phyloP scores from a whole-genome alignment of 53 echinoderm and acorn worm species.

The Glandiceps talaboti region DNA sequence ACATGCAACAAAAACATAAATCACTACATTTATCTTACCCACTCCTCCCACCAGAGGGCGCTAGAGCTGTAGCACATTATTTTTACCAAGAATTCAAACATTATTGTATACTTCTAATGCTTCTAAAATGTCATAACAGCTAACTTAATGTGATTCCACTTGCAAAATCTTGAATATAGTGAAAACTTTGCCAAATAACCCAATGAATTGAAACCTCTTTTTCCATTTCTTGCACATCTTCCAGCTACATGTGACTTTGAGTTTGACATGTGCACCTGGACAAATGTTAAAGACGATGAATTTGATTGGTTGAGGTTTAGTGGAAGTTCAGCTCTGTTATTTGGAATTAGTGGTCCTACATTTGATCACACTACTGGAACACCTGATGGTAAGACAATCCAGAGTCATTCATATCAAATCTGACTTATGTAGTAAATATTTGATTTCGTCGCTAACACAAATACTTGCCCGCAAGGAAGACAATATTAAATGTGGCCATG shows the following conservation, averaged over 20 bases:
- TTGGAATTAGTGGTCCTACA: conserved; percentile 39
- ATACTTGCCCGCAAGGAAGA: too few relatives aligned
- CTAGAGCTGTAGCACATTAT: too few relatives aligned
- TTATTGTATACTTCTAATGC: not conserved
- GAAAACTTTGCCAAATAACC: conserved; percentile 23
- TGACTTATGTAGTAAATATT: too few relatives aligned
- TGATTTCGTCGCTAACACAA: too few relatives aligned
- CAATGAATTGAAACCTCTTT: conserved; percentile 37
- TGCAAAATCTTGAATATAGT: not conserved
- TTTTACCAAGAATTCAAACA: too few relatives aligned
- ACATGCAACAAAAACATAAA: too few relatives aligned
- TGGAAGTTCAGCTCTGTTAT: conserved; percentile 31
- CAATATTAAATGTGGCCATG: too few relatives aligned
- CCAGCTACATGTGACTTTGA: conserved; percentile 65
- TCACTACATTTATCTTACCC: too few relatives aligned
- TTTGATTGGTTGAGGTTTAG: conserved; percentile 70
- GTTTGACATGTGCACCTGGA: conserved; percentile 44
- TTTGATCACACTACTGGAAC: conserved; percentile 64
- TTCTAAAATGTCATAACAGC: not conserved
- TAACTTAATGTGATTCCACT: not conserved
- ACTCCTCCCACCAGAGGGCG: too few relatives aligned
- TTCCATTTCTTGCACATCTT: too few relatives aligned
- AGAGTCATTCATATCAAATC: too few relatives aligned
- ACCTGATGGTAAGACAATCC: conserved; percentile 37
- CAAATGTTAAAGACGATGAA: conserved; percentile 62